phyloP scores from a whole-genome alignment of 1,140 invertebrate genomes.

The Trinorchestia longiramus region DNA sequence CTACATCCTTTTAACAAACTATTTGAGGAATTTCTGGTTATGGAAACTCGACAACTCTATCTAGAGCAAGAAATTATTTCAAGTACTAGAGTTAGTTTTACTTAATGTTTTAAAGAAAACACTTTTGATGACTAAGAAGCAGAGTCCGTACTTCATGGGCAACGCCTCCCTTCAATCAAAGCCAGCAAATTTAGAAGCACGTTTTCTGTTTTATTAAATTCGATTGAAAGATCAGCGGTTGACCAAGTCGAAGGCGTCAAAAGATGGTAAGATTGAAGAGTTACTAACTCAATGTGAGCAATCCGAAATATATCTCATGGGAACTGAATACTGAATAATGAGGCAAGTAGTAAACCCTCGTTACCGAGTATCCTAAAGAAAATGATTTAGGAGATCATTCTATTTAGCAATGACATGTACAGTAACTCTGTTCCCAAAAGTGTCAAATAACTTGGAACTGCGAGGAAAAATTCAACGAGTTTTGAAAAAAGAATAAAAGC shows the following conservation, averaged over 20 bases:
- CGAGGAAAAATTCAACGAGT: not conserved
- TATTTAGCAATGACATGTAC: not conserved
- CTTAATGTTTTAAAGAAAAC: not conserved
- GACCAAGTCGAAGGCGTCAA: not conserved
- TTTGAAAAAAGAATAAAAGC: not conserved
- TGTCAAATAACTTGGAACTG: not conserved
- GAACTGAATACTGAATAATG: slow-evolving; percentile 29
- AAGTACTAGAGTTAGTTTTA: not conserved
- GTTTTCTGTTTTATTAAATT: not conserved
- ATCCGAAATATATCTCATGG: not conserved
- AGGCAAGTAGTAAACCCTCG: not conserved
- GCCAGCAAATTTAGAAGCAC: not conserved
- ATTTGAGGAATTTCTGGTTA: not conserved
- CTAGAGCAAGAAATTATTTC: not conserved
- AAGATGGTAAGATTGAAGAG: not conserved
- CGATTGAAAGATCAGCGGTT: not conserved
- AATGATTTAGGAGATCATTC: not conserved
- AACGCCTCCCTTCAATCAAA: not conserved
- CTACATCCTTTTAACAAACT: not conserved
- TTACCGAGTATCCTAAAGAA: not conserved
- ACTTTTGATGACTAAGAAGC: not conserved
- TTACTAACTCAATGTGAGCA: not conserved
- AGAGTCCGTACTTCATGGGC: not conserved
- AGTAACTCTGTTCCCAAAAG: not conserved
- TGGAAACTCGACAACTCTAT: not conserved